Conservation (phyloP, 2,113 vertebrate genomes). For the Vombatus ursinus region DNA sequence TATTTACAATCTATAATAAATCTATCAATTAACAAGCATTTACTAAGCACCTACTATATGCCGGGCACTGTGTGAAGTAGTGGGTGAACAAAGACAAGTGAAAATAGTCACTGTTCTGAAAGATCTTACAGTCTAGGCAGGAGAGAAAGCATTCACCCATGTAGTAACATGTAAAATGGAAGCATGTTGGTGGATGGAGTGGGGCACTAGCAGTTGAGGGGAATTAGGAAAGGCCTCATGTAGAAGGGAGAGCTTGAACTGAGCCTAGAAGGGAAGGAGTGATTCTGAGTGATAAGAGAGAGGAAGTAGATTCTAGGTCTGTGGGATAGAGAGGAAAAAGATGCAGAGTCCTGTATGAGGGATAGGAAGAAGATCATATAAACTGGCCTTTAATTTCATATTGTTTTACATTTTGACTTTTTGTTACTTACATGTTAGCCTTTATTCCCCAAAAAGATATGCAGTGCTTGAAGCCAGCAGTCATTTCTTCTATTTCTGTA, state of each 20-base stretch:
- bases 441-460: neutral
- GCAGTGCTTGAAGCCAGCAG: neutral
- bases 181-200: neutral
- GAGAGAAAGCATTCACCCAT: neutral
- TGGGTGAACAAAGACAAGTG: neutral
- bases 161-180: neutral
- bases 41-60: neutral
- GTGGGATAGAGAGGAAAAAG: neutral
- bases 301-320: neutral
- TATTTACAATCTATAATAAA: neutral
- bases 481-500: neutral
- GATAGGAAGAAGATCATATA: neutral
- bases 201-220: neutral
- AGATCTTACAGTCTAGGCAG: neutral
- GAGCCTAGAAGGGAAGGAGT: neutral
- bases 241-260: neutral
- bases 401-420: neutral
- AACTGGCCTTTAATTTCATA: neutral
- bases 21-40: neutral
- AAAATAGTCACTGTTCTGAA: neutral
- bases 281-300: neutral
- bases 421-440: neutral
- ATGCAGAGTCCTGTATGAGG: neutral
- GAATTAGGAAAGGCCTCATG: neutral
- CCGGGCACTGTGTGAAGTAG: neutral